phyloP scores from a whole-genome alignment of 1,140 invertebrate species.

The Wiebesia pumilae region DNA sequence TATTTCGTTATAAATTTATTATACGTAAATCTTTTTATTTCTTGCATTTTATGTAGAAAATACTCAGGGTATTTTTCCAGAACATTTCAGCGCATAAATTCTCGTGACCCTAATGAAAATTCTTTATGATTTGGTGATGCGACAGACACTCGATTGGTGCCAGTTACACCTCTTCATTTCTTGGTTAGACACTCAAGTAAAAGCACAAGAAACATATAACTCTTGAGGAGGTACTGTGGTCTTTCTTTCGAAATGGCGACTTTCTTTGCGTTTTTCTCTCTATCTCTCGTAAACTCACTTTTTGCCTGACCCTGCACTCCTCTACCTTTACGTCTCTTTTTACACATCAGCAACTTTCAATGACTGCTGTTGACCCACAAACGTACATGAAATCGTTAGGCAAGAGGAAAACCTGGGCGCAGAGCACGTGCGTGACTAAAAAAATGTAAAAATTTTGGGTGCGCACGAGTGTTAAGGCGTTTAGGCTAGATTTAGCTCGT shows the following conservation, averaged over 20 bases:
- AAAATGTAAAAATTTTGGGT: slow-evolving; percentile 3
- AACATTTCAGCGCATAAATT: neutral
- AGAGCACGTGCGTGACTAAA: neutral
- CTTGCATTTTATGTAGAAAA: neutral
- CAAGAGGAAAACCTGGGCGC: neutral
- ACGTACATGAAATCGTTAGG: neutral
- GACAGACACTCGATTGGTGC: neutral
- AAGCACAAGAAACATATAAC: neutral
- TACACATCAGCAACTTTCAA: slow-evolving; percentile 21
- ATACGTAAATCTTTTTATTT: slow-evolving; percentile 5
- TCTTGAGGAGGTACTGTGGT: neutral
- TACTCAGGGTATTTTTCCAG: slow-evolving; percentile 6
- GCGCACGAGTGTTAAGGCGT: neutral
- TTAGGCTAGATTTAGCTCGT: slow-evolving; percentile 22
- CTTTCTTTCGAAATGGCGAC: slow-evolving; percentile 34
- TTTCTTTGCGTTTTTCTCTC: neutral
- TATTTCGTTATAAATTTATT: neutral
- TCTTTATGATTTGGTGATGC: slow-evolving; percentile 14
- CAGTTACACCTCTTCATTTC: neutral
- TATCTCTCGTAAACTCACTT: slow-evolving; percentile 1
- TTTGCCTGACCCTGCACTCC: neutral
- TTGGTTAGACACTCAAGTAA: neutral
- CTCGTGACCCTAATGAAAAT: slow-evolving; percentile 17
- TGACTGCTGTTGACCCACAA: slow-evolving; percentile 50
- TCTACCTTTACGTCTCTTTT: neutral